Base-by-base conservation (phyloP, 2,888 invertebrate genomes). In the Syrista parreyssii region DNA sequence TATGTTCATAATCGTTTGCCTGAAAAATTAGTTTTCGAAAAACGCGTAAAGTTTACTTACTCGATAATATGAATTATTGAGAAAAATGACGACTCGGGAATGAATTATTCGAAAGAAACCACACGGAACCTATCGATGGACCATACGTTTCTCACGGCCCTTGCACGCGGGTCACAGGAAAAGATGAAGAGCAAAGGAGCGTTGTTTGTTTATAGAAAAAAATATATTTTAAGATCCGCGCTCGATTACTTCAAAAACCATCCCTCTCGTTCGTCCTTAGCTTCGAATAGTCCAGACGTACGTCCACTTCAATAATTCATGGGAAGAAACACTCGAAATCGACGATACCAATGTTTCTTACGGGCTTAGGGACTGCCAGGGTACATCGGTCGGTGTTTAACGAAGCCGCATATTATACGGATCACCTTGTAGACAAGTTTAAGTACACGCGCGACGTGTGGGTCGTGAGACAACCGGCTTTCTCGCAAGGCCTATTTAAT, bases 401-500 rank as follows among this genome's bases (percentile, higher is more conserved):
- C 76, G 71, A 76, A 78, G 73, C 78, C 36, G 76, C 78, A 78
- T 74, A 74, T 76, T 76, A 78, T 73, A 78, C 36, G 73, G 74
- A 76, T 76, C 74, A 74, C 32, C 79, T 76, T 76, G 79, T 72
- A 75, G 76, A 79, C 76, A 75, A 79, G 76, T 79, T 79, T 75
- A 75, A 76, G 72, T 72, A 74, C 55, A 68, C n/a, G 74, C 68
- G 33, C 36, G 40, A 73, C n/a, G n/a, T 73, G 73, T 73, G 73
- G 76, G 55, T 76, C 71, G 40, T 30, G 9, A 73, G 31, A 73
- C 72, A 31, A 75, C 32, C 36, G 71, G 30, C 12, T 30, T 23
- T 30, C 71, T 71, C 71, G 31, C 71, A 55, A 55, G 23, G 23
- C 71, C 30, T 34, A 71, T 30, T 71, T 71, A 71, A 71, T 71